These are phyloP conservation scores for Palaemon carinicauda DNA, from an alignment of 1,140 invertebrate species.

Conservation along the genomic window DNA sequence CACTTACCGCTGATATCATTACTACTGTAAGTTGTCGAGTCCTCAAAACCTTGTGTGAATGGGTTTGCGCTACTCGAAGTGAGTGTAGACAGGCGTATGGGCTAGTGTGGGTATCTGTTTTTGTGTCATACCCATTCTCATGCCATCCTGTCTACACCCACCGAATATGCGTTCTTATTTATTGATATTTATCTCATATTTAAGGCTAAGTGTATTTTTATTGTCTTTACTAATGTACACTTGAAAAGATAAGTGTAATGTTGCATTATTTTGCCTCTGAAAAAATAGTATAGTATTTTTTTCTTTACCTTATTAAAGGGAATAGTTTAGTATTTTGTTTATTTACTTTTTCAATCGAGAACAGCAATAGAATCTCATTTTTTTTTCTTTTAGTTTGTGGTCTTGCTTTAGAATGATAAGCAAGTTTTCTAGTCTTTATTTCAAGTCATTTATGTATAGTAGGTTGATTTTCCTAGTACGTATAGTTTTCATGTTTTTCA, in stretches of 20 bases:
- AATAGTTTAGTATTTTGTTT: slow-evolving; percentile 41
- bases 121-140: neutral
- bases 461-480: slow-evolving; percentile 30
- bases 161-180: slow-evolving; percentile 33
- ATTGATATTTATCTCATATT: slow-evolving; percentile 56
- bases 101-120: neutral
- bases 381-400: slow-evolving; percentile 41
- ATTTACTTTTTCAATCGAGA: slow-evolving; percentile 22
- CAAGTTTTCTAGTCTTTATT: slow-evolving; percentile 45
- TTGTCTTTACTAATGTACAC: slow-evolving; percentile 56
- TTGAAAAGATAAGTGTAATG: slow-evolving; percentile 41
- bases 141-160: neutral
- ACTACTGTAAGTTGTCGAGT: slow-evolving; percentile 53
- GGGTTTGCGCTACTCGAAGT: slow-evolving; percentile 26
- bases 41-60: slow-evolving; percentile 55
- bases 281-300: neutral
- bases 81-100: slow-evolving; percentile 7
- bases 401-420: slow-evolving; percentile 44
- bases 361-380: slow-evolving; percentile 43
- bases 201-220: slow-evolving; percentile 56
- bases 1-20: slow-evolving; percentile 33
- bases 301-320: slow-evolving; percentile 29
- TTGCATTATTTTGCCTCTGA: slow-evolving; percentile 20
- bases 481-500: slow-evolving; percentile 26
- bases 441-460: slow-evolving; percentile 13